These are phyloP conservation scores for Bibio marci DNA, from an alignment of 2,888 invertebrate genomes.

Conservation along the genomic window DNA sequence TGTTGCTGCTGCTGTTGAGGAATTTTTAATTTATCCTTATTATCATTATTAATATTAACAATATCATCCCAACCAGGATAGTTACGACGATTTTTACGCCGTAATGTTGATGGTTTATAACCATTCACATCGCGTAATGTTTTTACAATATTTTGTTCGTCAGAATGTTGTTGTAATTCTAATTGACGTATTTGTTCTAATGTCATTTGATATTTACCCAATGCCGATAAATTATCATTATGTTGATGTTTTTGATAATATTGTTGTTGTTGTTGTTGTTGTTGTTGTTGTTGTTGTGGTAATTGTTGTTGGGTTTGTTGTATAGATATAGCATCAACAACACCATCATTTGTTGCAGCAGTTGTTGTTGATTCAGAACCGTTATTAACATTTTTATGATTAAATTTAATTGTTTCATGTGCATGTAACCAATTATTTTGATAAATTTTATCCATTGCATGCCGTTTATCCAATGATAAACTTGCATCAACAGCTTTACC, in stretches of 20 bases:
- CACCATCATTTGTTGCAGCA: slow-evolving; percentile 13
- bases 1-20: background rate
- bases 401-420: slow-evolving; percentile 19
- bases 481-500: slow-evolving; percentile 60
- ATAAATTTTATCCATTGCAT: slow-evolving; percentile 59
- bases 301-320: too few relatives aligned
- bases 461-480: slow-evolving; percentile 48
- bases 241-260: slow-evolving; percentile 3
- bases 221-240: slow-evolving; percentile 31
- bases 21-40: slow-evolving; percentile 1
- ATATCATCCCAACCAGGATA: slow-evolving; percentile 39
- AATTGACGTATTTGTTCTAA: slow-evolving; percentile 33
- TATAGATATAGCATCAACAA: too few relatives aligned
- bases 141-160: slow-evolving; percentile 28
- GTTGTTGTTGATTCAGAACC: slow-evolving; percentile 2
- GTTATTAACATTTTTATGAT: background rate
- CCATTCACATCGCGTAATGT: slow-evolving; percentile 45
- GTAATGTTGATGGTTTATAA: slow-evolving; percentile 39
- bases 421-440: slow-evolving; percentile 74
- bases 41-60: too few relatives aligned
- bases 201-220: slow-evolving; percentile 45
- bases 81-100: slow-evolving; percentile 36
- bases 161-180: slow-evolving; percentile 23
- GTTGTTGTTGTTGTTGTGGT: background rate
- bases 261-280: too few relatives aligned